These are phyloP conservation scores for Chrysoperla carnea DNA, from an alignment of 1,140 invertebrate genomes.

Conservation along the genomic window DNA sequence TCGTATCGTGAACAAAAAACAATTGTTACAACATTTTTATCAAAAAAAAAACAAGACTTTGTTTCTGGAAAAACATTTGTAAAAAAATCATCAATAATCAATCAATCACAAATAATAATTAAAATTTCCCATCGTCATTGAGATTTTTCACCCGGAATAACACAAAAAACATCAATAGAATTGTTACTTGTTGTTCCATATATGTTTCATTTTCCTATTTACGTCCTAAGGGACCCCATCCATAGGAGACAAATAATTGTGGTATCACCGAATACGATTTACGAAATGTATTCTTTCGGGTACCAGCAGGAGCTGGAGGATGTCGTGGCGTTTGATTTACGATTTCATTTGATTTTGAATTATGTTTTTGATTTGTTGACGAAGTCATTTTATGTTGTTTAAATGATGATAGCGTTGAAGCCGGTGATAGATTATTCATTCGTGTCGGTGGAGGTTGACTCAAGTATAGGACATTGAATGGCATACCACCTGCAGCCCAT, in stretches of 20 bases:
- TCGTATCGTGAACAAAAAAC: too few relatives aligned
- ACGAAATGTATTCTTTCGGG: slow-evolving; percentile 5
- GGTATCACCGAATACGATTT: slow-evolving; percentile 27
- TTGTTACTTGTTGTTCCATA: too few relatives aligned
- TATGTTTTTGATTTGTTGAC: background rate
- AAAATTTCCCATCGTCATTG: too few relatives aligned
- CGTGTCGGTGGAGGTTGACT: slow-evolving; percentile 7
- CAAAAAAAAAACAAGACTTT: too few relatives aligned
- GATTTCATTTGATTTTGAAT: background rate
- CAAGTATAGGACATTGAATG: slow-evolving; percentile 30
- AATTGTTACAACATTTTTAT: too few relatives aligned
- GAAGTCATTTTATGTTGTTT: background rate
- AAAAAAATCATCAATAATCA: too few relatives aligned
- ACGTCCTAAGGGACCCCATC: slow-evolving; percentile 25
- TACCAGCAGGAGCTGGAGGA: too few relatives aligned
- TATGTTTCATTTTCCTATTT: slow-evolving; percentile 2
- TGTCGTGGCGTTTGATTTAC: background rate
- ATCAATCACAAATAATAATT: too few relatives aligned
- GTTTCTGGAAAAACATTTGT: too few relatives aligned
- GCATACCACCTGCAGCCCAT: slow-evolving; percentile 28
- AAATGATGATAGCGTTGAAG: background rate
- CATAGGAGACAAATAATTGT: slow-evolving; percentile 29
- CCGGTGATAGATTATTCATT: background rate
- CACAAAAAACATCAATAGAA: too few relatives aligned
- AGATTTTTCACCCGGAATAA: too few relatives aligned